Evolutionary conservation across 2,113 vertebrate species (phyloP).

Genomic region (Ptilonorhynchus violaceus): DNA sequence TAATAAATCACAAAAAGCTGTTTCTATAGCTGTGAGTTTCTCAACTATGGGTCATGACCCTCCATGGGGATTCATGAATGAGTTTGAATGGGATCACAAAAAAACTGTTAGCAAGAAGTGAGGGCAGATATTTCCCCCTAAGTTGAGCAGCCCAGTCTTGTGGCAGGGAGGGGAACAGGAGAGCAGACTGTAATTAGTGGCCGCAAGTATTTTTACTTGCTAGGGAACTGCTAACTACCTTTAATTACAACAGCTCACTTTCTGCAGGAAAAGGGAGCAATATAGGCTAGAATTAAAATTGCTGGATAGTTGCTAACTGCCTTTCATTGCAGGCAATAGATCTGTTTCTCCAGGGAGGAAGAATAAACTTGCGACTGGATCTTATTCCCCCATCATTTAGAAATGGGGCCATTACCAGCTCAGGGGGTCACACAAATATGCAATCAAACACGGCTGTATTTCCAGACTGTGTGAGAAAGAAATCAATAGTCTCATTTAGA

Average conservation of each 20-base stretch:
- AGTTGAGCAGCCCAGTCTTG: neutral
- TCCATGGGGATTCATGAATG: neutral
- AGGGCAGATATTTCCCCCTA: neutral
- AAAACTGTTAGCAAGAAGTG: neutral
- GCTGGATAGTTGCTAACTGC: conserved; percentile 3
- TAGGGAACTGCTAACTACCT: conserved; percentile 45
- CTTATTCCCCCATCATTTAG: neutral
- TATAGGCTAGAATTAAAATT: conserved; percentile 57
- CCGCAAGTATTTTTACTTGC: conserved; percentile 43
- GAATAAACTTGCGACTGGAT: conserved; percentile 8
- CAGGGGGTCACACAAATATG: conserved; percentile 1
- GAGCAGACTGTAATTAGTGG: conserved; percentile 51
- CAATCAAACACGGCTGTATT: neutral
- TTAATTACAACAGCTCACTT: conserved; percentile 55
- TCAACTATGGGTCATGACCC: neutral
- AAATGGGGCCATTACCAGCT: conserved; percentile 23
- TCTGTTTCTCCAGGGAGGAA: conserved; percentile 37
- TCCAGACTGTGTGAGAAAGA: neutral
- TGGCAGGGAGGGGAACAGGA: neutral
- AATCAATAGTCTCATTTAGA: conserved; percentile 21
- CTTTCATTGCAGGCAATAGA: conserved; percentile 34
- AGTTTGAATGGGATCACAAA: conserved; percentile 4
- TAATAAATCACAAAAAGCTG: neutral
- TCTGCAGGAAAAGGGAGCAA: conserved; percentile 28
- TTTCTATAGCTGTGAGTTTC: neutral